phyloP scores from a whole-genome alignment of 2,797 vertebrate species.

The Hybognathus amarus region DNA sequence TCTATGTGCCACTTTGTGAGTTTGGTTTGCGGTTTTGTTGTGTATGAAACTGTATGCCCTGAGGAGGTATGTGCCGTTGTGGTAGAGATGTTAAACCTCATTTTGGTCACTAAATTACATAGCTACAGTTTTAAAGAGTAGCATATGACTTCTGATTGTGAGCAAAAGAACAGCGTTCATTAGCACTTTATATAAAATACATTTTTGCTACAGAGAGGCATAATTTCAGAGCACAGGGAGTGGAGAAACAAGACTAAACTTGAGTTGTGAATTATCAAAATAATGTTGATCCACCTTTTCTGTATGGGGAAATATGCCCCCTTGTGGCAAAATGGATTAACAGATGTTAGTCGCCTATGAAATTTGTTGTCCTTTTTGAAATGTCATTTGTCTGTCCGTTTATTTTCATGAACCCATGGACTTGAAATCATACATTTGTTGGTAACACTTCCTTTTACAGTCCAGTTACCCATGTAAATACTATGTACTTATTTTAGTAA shows the following conservation, averaged over 20 bases:
- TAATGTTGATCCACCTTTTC: not conserved
- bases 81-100: slow-evolving; percentile 17
- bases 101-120: slow-evolving; percentile 5
- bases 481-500: too few relatives aligned
- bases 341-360: not conserved
- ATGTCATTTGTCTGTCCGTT: not conserved
- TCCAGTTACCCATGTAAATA: too few relatives aligned
- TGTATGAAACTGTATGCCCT: slow-evolving; percentile 14
- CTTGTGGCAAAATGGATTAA: slow-evolving; percentile 54
- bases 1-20: not conserved
- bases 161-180: too few relatives aligned
- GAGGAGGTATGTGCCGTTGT: slow-evolving; percentile 28
- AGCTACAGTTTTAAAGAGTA: not conserved
- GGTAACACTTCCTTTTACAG: too few relatives aligned
- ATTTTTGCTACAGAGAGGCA: not conserved
- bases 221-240: slow-evolving; percentile 11
- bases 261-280: slow-evolving; percentile 22
- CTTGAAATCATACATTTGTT: too few relatives aligned
- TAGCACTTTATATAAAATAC: not conserved
- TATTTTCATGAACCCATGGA: not conserved
- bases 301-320: slow-evolving; percentile 44
- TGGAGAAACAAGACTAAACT: slow-evolving; percentile 47
- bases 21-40: slow-evolving; percentile 25
- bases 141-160: slow-evolving; percentile 3
- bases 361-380: not conserved